phyloP scores from a whole-genome alignment of 2,113 vertebrate species.

The Neotoma lepida region DNA sequence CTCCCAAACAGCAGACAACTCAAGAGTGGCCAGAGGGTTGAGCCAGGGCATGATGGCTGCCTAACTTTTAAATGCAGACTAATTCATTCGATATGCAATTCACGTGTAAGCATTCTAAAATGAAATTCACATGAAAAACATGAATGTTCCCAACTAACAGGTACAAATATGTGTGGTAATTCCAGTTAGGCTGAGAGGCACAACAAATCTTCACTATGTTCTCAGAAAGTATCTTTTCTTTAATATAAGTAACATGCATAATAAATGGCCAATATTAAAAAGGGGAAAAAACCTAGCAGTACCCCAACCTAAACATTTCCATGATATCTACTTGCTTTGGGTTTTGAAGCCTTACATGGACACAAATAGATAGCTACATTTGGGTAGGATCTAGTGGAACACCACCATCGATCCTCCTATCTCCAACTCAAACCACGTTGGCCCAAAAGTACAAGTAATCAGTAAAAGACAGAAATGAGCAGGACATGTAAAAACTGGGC shows the following conservation, averaged over 20 bases:
- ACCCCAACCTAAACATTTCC: not conserved
- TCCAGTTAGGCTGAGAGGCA: not conserved
- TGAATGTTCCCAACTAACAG: not conserved
- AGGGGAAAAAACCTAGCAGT: not conserved
- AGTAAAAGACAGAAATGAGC: not conserved
- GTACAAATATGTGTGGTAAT: not conserved
- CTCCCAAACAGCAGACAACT: not conserved
- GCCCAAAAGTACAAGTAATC: not conserved
- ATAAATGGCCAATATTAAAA: not conserved
- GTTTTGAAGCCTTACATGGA: not conserved
- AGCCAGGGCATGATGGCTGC: not conserved
- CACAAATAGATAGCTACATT: not conserved
- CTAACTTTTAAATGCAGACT: not conserved
- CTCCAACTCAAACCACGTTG: not conserved
- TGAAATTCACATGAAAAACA: not conserved
- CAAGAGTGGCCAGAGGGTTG: not conserved
- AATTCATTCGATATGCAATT: not conserved
- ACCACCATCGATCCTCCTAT: no score
- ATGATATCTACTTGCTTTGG: not conserved
- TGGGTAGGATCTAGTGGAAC: not conserved
- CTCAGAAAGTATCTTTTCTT: not conserved
- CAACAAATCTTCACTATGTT: not conserved
- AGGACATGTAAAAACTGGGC: not conserved
- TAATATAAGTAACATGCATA: not conserved
- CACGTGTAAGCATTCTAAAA: not conserved